Evolutionary conservation across 1,140 invertebrate genomes (phyloP), one percentile per base, ranked within the genome.

Genomic region (Drosophila pachea): DNA sequence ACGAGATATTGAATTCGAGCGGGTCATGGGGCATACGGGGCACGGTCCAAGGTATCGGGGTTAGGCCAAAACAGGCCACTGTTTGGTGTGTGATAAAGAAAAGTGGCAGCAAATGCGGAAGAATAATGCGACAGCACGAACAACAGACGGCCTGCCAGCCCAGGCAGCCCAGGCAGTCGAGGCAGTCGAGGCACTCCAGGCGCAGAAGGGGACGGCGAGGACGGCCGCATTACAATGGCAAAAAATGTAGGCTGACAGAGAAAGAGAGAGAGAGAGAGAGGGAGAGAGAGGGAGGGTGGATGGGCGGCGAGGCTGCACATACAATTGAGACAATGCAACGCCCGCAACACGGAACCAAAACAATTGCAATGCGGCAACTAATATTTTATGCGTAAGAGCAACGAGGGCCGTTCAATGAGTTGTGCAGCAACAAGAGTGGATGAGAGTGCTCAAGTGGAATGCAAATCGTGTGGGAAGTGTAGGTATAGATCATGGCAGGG

Each of bases 121-220:
- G 81, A 86, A 86, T 86, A 86, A 86, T 86, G 81, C 81, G 81
- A 86, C 82, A 86, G 82, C 82, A 86, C 77, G 81, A 84, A 84
- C 79, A 86, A 79, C 63, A 74, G 73, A 66, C 72, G 60, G 40
- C 16, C 14, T 40, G 65, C 2, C 38, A 22, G 22, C 22, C 38
- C 55, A 48, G 60, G 54, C 62, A 56, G 47, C 47, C 59, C 55
- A 35, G 35, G 32, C 12, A 4, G 2, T 32, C 12, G 16, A 29
- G 65, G 11, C 7, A 5, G 22, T 22, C 22, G n/a, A 14, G 12
- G 40, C 36, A 43, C 40, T 5, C n/a, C 48, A 14, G n/a, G 31
- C 49, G 35, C 32, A 52, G 43, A 22, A 22, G 22, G 22, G 22
- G 22, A 31, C 40, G 48, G 42, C 35, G 32, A n/a, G 36, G 22